Evolutionary conservation across 2,888 invertebrate genomes (phyloP).

Genomic region (Tenodera sinensis): DNA sequence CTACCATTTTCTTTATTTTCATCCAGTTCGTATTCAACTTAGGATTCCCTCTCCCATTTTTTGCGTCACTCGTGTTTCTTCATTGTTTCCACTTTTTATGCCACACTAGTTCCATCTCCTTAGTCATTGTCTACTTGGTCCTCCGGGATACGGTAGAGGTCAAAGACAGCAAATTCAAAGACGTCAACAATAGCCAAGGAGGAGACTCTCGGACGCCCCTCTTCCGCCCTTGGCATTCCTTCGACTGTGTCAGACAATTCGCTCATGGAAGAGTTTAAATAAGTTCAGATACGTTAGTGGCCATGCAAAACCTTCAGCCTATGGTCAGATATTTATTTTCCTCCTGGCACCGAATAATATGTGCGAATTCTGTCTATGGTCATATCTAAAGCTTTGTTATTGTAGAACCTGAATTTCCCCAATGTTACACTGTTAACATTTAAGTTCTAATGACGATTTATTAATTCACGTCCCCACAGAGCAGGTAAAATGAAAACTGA

Average conservation of each 20-base stretch:
- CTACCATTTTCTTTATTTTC: not conserved
- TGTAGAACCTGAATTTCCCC: no score
- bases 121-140: conserved; percentile 18
- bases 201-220: conserved; percentile 1
- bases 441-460: no score
- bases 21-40: not conserved
- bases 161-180: conserved; percentile 8
- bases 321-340: no score
- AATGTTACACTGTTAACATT: no score
- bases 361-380: no score
- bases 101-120: conserved; percentile 16
- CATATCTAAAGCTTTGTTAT: no score
- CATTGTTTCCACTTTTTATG: conserved; percentile 14
- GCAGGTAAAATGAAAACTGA: no score
- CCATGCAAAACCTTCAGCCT: not conserved
- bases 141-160: conserved; percentile 3
- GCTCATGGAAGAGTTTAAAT: not conserved
- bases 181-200: conserved; percentile 2
- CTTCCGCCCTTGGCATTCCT: conserved; percentile 2
- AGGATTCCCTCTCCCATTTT: conserved; percentile 7
- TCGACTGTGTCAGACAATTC: not conserved
- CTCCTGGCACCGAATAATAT: no score
- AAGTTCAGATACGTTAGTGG: not conserved
- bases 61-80: not conserved
- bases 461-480: no score